Percentiles rank a stretch among this genome's conserved stretches.
Conservation (phyloP, 2,888 invertebrate species). For the Heliconius cydno region DNA sequence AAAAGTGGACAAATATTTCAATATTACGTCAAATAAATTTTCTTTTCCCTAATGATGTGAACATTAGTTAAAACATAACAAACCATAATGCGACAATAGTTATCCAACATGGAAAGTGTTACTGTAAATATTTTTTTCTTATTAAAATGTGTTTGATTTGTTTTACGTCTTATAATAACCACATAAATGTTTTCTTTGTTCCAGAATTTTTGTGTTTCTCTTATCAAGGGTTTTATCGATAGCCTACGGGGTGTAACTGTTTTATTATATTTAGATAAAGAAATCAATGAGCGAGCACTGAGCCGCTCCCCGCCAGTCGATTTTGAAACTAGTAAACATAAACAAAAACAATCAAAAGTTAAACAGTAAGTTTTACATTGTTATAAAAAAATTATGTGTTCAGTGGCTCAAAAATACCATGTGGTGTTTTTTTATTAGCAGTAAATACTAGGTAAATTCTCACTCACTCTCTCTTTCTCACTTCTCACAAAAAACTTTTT, state of each 20-base stretch:
- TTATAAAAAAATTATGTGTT: too few species aligned
- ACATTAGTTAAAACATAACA: conserved; percentile 27
- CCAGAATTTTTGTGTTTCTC: conserved; percentile 86
- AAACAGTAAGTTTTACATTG: conserved; percentile 74
- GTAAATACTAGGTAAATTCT: too few species aligned
- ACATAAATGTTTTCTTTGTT: conserved; percentile 60
- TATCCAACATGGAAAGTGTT: conserved; percentile 66
- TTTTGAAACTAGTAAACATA: conserved; percentile 69
- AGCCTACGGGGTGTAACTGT: conserved; percentile 90
- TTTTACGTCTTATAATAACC: conserved; percentile 49
- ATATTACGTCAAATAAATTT: conserved; percentile 45
- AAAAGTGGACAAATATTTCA: conserved; percentile 35
- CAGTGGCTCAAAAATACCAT: not conserved
- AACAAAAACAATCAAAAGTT: conserved; percentile 74
- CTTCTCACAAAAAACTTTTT: too few species aligned
- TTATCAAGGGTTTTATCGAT: conserved; percentile 89
- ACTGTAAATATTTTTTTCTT: conserved; percentile 55
- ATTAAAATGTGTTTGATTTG: conserved; percentile 43
- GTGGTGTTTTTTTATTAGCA: not conserved
- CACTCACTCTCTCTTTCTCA: too few species aligned
- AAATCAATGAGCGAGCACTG: conserved; percentile 86
- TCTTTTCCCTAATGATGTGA: conserved; percentile 40
- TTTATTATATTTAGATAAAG: conserved; percentile 90
- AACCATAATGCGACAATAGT: conserved; percentile 53
- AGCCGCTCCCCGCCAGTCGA: conserved; percentile 82